phyloP scores from a whole-genome alignment of 2,888 invertebrate species.

The Ametastegia equiseti region DNA sequence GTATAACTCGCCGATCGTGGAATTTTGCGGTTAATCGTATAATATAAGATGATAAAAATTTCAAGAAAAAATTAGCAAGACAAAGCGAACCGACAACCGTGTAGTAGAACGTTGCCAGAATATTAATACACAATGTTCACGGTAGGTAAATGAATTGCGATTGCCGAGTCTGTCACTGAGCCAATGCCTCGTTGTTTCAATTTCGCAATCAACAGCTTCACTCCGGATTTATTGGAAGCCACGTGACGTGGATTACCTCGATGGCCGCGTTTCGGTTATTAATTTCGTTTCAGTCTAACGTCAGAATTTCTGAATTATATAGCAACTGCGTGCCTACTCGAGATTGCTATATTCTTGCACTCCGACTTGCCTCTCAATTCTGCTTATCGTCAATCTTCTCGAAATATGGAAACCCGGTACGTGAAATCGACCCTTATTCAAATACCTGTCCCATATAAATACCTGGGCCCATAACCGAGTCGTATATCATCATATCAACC shows the following conservation, averaged over 20 bases:
- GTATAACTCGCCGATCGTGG: conserved; percentile 18
- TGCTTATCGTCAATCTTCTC: neutral
- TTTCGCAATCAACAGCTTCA: conserved; percentile 58
- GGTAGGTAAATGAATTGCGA: conserved; percentile 65
- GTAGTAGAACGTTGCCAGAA: conserved; percentile 63
- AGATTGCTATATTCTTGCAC: neutral
- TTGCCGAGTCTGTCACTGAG: conserved; percentile 64
- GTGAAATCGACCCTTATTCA: neutral
- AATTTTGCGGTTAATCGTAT: conserved; percentile 34
- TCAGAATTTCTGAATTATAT: conserved; percentile 13
- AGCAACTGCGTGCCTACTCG: neutral
- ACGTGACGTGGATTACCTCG: conserved; percentile 35
- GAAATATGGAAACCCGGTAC: neutral
- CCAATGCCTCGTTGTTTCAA: conserved; percentile 62
- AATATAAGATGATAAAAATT: conserved; percentile 47
- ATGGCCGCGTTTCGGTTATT: conserved; percentile 33
- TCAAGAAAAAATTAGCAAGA: conserved; percentile 62
- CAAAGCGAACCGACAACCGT: conserved; percentile 53
- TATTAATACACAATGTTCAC: conserved; percentile 68
- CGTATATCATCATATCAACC: neutral
- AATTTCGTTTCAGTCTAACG: conserved; percentile 16
- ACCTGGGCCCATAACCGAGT: conserved; percentile 7
- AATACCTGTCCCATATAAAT: neutral
- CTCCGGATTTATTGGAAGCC: conserved; percentile 45
- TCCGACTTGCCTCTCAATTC: neutral